Conservation (phyloP, 2,113 vertebrate genomes). For the Bucco capensis region DNA sequence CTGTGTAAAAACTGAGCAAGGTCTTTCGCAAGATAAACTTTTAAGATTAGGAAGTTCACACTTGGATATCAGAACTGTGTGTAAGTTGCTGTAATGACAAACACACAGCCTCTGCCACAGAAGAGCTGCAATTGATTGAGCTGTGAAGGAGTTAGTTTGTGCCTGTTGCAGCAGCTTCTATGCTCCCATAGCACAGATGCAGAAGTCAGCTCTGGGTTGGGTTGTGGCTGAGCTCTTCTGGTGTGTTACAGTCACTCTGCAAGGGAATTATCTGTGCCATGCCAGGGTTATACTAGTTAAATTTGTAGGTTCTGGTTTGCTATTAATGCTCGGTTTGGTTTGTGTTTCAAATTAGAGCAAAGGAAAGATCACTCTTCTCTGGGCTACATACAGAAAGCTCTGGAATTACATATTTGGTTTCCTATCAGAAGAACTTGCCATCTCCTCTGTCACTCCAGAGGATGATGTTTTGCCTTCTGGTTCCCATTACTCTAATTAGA, state of each 20-base stretch:
- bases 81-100: neutral
- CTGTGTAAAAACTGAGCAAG: neutral
- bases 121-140: neutral
- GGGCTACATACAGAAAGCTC: neutral
- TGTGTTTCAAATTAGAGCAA: neutral
- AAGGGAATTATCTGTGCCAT: neutral
- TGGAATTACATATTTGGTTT: neutral
- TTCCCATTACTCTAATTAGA: slow-evolving; percentile 21
- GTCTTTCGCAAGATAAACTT: neutral
- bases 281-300: neutral
- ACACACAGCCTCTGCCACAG: neutral
- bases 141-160: neutral
- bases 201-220: neutral
- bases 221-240: neutral
- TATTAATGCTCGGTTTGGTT: neutral
- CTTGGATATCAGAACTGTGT: neutral
- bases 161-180: neutral
- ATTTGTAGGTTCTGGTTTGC: neutral
- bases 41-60: slow-evolving; percentile 11
- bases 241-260: neutral
- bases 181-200: neutral
- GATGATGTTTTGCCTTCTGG: slow-evolving; percentile 9
- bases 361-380: neutral
- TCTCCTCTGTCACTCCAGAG: neutral
- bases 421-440: neutral